Percentiles rank a stretch among this genome's conserved stretches.
Evolutionary conservation across 2,888 invertebrate genomes (phyloP).

Genomic region (Bombylius major): DNA sequence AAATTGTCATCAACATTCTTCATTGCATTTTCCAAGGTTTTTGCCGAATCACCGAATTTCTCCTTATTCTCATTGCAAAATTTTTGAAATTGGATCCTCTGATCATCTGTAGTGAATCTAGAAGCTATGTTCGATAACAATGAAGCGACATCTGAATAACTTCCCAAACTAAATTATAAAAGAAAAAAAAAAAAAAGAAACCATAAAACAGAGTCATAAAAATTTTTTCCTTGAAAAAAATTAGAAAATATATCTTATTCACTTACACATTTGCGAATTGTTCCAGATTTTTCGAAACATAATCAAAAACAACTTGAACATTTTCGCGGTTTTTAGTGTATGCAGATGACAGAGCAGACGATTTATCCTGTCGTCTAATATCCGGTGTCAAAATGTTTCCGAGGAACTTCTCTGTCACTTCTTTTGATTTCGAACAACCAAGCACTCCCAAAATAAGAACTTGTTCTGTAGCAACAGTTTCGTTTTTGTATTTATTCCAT

Average conservation of each 20-base stretch:
- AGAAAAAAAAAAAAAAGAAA: background rate
- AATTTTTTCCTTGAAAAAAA: background rate
- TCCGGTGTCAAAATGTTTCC: constrained; percentile 37
- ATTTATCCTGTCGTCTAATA: constrained; percentile 31
- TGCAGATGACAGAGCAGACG: constrained; percentile 35
- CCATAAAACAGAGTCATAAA: background rate
- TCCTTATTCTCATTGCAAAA: constrained; percentile 21
- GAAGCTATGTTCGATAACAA: constrained; percentile 28
- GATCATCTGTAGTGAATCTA: constrained; percentile 26
- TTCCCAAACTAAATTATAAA: constrained; percentile 23
- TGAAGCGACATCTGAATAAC: constrained; percentile 24
- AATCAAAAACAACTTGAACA: constrained; percentile 41
- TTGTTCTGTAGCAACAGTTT: constrained; percentile 56
- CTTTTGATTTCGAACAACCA: constrained; percentile 48
- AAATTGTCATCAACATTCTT: constrained; percentile 26
- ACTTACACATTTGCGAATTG: constrained; percentile 27
- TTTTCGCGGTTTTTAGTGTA: constrained; percentile 43
- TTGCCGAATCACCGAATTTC: constrained; percentile 24
- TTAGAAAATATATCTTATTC: background rate
- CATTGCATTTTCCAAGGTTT: constrained; percentile 23
- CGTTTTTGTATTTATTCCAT: constrained; percentile 45
- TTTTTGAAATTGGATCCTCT: constrained; percentile 19
- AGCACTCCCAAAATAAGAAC: constrained; percentile 50
- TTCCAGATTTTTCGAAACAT: constrained; percentile 28
- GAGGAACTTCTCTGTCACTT: constrained; percentile 41